These are phyloP conservation scores for Rhea americana DNA, from an alignment of 2,113 vertebrate species.

Conservation along the genomic window DNA sequence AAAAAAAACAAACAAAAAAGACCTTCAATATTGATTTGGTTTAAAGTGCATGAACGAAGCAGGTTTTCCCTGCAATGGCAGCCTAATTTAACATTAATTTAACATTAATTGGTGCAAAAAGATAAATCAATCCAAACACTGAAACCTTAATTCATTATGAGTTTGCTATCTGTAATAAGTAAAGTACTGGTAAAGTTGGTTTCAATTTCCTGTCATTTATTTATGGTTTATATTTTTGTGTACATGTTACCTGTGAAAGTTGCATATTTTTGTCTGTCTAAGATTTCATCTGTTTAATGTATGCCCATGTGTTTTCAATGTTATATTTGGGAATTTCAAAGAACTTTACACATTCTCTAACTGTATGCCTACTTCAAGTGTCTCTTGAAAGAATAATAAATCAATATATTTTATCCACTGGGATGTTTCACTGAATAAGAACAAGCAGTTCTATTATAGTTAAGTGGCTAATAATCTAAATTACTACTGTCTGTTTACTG, in stretches of 20 bases:
- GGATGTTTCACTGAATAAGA: not conserved
- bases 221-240: not conserved
- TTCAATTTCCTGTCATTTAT: not conserved
- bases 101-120: not conserved
- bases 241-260: not conserved
- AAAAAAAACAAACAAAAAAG: too few relatives aligned
- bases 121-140: not conserved
- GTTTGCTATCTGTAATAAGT: not conserved
- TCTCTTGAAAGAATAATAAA: not conserved
- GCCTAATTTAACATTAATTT: not conserved
- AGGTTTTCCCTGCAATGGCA: not conserved
- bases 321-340: not conserved
- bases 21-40: too few relatives aligned
- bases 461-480: conserved; percentile 1
- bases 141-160: not conserved
- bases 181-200: not conserved
- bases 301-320: not conserved
- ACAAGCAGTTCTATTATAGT: not conserved
- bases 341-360: not conserved
- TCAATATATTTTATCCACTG: not conserved
- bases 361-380: not conserved
- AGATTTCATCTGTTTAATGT: not conserved
- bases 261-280: not conserved
- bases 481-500: not conserved
- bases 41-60: not conserved